phyloP scores from a whole-genome alignment of 2,888 invertebrate genomes.

The Furcula furcula region DNA sequence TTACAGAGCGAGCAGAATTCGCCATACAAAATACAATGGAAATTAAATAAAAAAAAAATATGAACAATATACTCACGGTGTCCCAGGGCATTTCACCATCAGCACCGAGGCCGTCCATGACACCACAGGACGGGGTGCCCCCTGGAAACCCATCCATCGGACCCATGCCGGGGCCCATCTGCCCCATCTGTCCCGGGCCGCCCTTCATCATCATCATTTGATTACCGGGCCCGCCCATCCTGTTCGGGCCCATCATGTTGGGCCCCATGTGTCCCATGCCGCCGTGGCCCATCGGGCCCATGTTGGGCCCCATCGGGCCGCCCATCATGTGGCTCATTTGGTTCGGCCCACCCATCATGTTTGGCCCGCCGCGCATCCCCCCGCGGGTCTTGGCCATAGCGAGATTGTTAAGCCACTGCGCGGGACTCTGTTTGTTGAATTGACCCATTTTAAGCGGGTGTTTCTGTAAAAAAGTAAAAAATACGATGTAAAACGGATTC shows the following conservation, averaged over 20 bases:
- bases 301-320: slow-evolving; percentile 73
- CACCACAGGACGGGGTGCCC: slow-evolving; percentile 81
- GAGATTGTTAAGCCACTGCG: slow-evolving; percentile 90
- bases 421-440: slow-evolving; percentile 91
- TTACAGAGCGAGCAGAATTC: too few relatives aligned
- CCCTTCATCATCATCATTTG: slow-evolving; percentile 81
- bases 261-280: slow-evolving; percentile 77
- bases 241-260: slow-evolving; percentile 74
- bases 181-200: slow-evolving; percentile 71
- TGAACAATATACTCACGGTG: slow-evolving; percentile 62
- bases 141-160: slow-evolving; percentile 81
- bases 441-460: slow-evolving; percentile 95
- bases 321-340: slow-evolving; percentile 79
- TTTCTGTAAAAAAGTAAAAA: slow-evolving; percentile 86
- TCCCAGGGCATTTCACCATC: slow-evolving; percentile 83
- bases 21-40: too few relatives aligned
- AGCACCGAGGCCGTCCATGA: slow-evolving; percentile 82
- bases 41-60: slow-evolving; percentile 1
- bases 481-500: too few relatives aligned
- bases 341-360: slow-evolving; percentile 77
- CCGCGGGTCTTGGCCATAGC: slow-evolving; percentile 89
- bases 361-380: slow-evolving; percentile 79
- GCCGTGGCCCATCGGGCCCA: slow-evolving; percentile 72
- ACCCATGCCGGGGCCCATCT: slow-evolving; percentile 72
- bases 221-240: slow-evolving; percentile 69